Conservation (phyloP, 2,113 vertebrate species). For the Pelecanus crispus region DNA sequence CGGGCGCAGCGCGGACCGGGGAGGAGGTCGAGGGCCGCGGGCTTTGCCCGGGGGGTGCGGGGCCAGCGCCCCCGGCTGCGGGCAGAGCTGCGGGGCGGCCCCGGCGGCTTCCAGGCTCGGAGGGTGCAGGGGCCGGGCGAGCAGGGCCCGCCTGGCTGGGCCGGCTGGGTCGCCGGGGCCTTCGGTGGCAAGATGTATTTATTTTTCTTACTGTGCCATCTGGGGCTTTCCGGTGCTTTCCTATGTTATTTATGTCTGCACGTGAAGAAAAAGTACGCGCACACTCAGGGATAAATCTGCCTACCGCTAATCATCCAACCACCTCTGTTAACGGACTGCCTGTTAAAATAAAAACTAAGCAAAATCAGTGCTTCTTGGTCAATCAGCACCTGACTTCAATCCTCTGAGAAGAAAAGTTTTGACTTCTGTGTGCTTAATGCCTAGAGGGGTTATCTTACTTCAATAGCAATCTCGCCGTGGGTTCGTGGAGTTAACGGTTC, state of each 20-base stretch:
- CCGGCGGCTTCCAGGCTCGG: neutral
- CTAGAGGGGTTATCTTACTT: neutral
- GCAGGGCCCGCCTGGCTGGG: neutral
- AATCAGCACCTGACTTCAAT: accelerated
- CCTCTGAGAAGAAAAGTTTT: neutral
- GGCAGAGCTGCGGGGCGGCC: neutral
- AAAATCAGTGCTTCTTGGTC: neutral
- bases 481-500: neutral
- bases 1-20: neutral
- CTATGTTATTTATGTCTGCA: accelerated
- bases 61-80: too few relatives aligned
- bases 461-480: accelerated
- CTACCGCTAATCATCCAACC: neutral
- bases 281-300: neutral
- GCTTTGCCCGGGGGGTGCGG: neutral
- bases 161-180: neutral
- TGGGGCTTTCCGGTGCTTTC: neutral
- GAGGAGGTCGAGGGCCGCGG: neutral
- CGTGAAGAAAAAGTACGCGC: accelerated
- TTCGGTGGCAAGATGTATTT: neutral
- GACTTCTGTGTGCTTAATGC: neutral
- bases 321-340: neutral
- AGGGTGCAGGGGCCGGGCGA: neutral
- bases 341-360: neutral
- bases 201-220: accelerated